Evolutionary conservation across 1,140 invertebrate species (phyloP).

Genomic region (Drosophila santomea): DNA sequence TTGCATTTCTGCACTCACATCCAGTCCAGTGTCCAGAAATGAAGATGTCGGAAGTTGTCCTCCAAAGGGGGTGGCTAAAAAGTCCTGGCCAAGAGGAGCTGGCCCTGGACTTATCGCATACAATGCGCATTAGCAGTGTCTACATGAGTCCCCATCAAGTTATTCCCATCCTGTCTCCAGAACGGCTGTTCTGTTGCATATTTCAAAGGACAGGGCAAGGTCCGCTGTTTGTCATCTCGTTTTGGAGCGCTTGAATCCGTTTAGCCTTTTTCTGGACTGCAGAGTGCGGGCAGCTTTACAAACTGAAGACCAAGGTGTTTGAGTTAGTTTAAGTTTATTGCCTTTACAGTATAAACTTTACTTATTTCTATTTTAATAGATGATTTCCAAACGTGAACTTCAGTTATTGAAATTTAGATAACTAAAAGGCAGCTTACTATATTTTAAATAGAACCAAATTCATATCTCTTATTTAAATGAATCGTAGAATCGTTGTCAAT

Average conservation of each 20-base stretch:
- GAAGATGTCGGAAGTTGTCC: conserved; percentile 33
- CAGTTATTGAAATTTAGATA: no score
- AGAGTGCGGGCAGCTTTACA: background rate
- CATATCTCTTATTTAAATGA: no score
- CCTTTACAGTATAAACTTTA: no score
- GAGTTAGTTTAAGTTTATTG: no score
- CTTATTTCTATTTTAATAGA: no score
- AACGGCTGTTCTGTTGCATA: conserved; percentile 45
- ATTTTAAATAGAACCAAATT: no score
- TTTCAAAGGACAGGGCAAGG: conserved; percentile 18
- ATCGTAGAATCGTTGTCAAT: no score
- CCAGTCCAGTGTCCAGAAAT: conserved; percentile 13
- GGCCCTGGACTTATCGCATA: conserved; percentile 53
- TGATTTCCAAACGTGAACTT: no score
- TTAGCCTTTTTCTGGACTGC: background rate
- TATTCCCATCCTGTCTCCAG: conserved; percentile 46
- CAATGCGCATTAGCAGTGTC: conserved; percentile 61
- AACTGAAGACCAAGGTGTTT: background rate
- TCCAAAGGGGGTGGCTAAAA: no score
- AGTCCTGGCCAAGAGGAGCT: background rate
- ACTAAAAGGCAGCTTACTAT: no score
- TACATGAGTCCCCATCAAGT: conserved; percentile 54
- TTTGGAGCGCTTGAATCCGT: background rate
- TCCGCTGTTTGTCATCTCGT: background rate
- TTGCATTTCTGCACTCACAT: conserved; percentile 1